Conservation (phyloP, 2,888 invertebrate genomes). For the Heterodera filipjevi region DNA sequence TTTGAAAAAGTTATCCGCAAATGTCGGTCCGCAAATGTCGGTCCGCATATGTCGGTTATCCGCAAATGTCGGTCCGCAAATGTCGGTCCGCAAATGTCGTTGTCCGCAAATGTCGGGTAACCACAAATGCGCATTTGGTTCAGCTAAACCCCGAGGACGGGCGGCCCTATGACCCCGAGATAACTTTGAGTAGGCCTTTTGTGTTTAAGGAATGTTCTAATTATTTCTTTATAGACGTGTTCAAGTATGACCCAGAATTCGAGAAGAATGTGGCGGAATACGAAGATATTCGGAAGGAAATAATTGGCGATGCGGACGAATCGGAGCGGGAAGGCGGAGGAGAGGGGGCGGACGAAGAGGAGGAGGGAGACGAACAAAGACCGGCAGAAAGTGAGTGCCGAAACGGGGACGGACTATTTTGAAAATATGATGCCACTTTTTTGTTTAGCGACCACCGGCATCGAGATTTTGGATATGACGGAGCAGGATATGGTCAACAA, state of each 20-base stretch:
- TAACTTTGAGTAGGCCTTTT: constrained; percentile 80
- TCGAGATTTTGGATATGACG: constrained; percentile 77
- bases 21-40: no score
- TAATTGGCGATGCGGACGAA: constrained; percentile 70
- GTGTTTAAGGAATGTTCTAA: neutral
- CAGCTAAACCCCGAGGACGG: constrained; percentile 76
- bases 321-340: no score
- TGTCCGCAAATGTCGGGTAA: no score
- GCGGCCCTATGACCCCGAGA: constrained; percentile 72
- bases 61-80: no score
- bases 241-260: constrained; percentile 90
- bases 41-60: no score
- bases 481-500: constrained; percentile 81
- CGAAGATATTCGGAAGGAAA: constrained; percentile 83
- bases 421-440: neutral
- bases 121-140: constrained; percentile 90
- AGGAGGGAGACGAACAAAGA: constrained; percentile 39
- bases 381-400: constrained; percentile 16
- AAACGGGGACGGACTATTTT: neutral
- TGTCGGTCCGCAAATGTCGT: no score
- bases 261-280: constrained; percentile 92
- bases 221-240: no score
- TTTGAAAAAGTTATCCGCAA: no score
- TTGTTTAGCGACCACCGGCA: constrained; percentile 28
- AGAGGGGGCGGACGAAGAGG: constrained; percentile 50